A percentile compares a stretch with the other conserved stretches of the same genome.
Evolutionary conservation across 2,888 invertebrate genomes (phyloP).

Genomic region (Allolobophora icterica): DNA sequence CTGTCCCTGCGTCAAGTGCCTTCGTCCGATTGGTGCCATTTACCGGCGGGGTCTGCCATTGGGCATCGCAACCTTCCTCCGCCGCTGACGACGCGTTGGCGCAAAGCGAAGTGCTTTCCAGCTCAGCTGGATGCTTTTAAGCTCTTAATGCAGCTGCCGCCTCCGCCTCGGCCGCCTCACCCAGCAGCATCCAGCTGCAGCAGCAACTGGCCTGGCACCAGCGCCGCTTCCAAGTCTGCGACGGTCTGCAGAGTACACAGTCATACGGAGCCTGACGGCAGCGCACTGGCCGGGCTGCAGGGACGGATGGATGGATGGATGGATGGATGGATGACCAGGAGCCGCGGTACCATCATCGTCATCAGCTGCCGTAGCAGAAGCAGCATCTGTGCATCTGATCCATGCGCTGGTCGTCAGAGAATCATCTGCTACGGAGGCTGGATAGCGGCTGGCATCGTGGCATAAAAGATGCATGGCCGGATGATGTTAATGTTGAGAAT

Average conservation of each 20-base stretch:
- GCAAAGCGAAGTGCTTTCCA: slow-evolving; percentile 23
- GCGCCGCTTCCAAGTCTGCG: background rate
- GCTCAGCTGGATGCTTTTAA: slow-evolving; percentile 28
- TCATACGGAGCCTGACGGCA: background rate
- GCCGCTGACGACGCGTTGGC: background rate
- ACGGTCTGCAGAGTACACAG: slow-evolving; percentile 17
- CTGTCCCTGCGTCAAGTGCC: background rate
- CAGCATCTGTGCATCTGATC: background rate
- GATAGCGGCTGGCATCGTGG: background rate
- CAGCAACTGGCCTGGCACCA: background rate
- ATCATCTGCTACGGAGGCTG: background rate
- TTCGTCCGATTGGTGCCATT: background rate
- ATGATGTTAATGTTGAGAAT: background rate
- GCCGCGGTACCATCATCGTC: background rate
- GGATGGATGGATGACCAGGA: background rate
- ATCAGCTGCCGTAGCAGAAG: background rate
- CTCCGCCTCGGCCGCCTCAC: background rate
- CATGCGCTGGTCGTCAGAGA: background rate
- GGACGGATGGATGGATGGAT: no score
- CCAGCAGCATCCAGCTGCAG: background rate
- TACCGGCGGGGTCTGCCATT: background rate
- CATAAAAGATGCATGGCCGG: background rate
- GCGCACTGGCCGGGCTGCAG: background rate
- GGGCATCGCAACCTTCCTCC: background rate
- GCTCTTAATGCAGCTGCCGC: slow-evolving; percentile 5